Evolutionary conservation across 2,797 vertebrate species (phyloP).

Genomic region (Cuniculus paca): DNA sequence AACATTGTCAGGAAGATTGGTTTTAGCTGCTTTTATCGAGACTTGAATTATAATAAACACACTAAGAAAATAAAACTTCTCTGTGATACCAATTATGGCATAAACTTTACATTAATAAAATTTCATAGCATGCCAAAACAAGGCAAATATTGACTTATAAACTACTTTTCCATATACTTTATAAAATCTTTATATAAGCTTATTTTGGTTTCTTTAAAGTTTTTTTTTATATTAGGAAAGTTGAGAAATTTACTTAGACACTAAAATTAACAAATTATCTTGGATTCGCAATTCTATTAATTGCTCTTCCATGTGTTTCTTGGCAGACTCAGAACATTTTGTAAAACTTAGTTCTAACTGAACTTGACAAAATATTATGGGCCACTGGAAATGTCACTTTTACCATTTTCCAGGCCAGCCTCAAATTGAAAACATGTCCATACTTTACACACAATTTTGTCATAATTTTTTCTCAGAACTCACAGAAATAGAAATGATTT

Average conservation of each 20-base stretch:
- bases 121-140: background rate
- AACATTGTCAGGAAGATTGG: background rate
- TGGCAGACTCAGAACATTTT: conserved; percentile 33
- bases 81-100: background rate
- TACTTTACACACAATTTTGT: background rate
- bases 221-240: conserved; percentile 32
- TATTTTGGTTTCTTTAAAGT: background rate
- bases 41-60: background rate
- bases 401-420: conserved; percentile 44
- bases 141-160: background rate
- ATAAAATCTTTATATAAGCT: background rate
- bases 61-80: background rate
- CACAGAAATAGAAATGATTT: background rate
- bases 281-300: conserved; percentile 66
- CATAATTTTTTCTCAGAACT: background rate
- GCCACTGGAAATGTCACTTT: conserved; percentile 59
- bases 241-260: conserved; percentile 63
- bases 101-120: background rate
- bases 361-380: conserved; percentile 53
- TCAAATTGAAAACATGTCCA: conserved; percentile 70
- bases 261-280: conserved; percentile 74
- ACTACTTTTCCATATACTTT: background rate
- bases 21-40: background rate
- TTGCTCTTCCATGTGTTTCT: conserved; percentile 66
- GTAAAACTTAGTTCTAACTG: conserved; percentile 36